phyloP scores from a whole-genome alignment of 2,888 invertebrate species.

The Mythimna vitellina region DNA sequence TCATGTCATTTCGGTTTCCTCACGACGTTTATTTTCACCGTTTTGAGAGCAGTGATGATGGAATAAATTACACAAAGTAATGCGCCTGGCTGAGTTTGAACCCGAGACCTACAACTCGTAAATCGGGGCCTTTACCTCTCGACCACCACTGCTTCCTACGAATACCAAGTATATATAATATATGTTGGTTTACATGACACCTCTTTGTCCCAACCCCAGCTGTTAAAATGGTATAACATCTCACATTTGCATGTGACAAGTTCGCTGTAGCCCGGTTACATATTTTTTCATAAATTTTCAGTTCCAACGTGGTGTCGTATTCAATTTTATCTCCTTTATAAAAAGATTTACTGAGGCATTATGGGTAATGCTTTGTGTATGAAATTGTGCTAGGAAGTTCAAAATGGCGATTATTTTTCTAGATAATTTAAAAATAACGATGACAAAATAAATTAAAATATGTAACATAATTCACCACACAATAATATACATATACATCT shows the following conservation, averaged over 20 bases:
- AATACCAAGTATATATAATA: background rate
- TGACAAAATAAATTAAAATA: too few species aligned
- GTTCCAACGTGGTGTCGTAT: constrained; percentile 44
- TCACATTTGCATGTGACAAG: constrained; percentile 76
- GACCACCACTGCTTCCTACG: too few species aligned
- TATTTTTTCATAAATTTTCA: constrained; percentile 76
- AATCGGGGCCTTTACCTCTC: too few species aligned
- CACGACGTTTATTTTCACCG: too few species aligned
- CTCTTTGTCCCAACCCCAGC: constrained; percentile 17
- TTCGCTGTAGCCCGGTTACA: constrained; percentile 69
- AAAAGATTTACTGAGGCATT: constrained; percentile 47
- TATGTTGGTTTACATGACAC: background rate
- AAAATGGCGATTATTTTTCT: constrained; percentile 2
- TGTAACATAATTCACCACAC: too few species aligned
- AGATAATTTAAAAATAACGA: too few species aligned
- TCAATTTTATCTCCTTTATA: constrained; percentile 53
- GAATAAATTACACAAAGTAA: too few species aligned
- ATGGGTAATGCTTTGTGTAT: constrained; percentile 22
- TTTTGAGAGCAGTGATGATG: too few species aligned
- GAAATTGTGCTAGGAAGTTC: background rate
- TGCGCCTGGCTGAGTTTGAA: too few species aligned
- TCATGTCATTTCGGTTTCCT: too few species aligned
- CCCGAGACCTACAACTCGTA: too few species aligned
- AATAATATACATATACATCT: too few species aligned
- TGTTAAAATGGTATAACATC: constrained; percentile 59